phyloP scores from a whole-genome alignment of 2,888 invertebrate genomes.

The Aspidiotus rigidus region DNA sequence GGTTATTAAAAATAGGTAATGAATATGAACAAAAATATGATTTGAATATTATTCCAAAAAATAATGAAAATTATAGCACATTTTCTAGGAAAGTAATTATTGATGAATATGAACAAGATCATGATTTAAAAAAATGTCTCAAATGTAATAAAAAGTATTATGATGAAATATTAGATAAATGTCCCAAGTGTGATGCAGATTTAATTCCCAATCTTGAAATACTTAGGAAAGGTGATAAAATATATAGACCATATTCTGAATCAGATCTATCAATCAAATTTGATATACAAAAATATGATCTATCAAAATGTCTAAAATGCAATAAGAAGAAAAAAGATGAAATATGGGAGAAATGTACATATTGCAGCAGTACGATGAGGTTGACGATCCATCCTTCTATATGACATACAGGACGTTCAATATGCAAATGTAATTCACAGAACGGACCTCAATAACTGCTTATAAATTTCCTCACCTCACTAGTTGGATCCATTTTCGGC shows the following conservation, averaged over 20 bases:
- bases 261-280: not conserved
- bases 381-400: too few relatives aligned
- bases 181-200: constrained; percentile 3
- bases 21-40: constrained; percentile 9
- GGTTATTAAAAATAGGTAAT: constrained; percentile 8
- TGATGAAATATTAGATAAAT: constrained; percentile 14
- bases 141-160: constrained; percentile 14
- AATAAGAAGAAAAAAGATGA: constrained; percentile 15
- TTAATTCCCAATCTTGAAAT: constrained; percentile 3
- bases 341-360: constrained; percentile 14
- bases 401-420: too few relatives aligned
- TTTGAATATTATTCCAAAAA: constrained; percentile 11
- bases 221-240: constrained; percentile 7
- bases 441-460: too few relatives aligned
- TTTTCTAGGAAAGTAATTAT: constrained; percentile 4
- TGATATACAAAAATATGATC: constrained; percentile 15
- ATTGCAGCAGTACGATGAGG: too few relatives aligned
- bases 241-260: constrained; percentile 7
- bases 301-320: constrained; percentile 15
- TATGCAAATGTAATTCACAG: too few relatives aligned
- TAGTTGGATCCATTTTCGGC: too few relatives aligned
- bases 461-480: too few relatives aligned
- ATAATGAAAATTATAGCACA: constrained; percentile 10
- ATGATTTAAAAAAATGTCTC: constrained; percentile 4
- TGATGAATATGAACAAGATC: constrained; percentile 11